These are phyloP conservation scores for Chlorocebus sabaeus DNA, from an alignment of 2,113 vertebrate genomes.

Conservation along the genomic window DNA sequence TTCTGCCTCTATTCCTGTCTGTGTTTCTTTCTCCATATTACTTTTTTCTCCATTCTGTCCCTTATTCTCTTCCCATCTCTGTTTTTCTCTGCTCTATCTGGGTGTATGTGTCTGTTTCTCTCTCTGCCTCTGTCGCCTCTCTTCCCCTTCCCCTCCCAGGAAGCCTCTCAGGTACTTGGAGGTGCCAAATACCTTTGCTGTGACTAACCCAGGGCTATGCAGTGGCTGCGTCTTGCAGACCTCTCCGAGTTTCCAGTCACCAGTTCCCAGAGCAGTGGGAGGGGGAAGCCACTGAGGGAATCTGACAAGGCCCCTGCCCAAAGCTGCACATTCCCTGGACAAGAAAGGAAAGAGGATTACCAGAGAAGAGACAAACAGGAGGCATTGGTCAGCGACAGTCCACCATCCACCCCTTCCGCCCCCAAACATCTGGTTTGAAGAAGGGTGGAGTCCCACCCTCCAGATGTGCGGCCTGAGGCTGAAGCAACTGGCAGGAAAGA, in stretches of 20 bases:
- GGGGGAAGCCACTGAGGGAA: not conserved
- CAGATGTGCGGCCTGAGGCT: constrained; percentile 69
- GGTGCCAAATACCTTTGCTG: not conserved
- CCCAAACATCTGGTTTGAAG: constrained; percentile 75
- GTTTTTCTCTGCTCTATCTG: not conserved
- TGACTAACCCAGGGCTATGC: not conserved
- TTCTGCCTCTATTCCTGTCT: not conserved
- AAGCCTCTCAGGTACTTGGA: not conserved
- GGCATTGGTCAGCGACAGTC: constrained; percentile 32
- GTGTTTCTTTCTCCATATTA: not conserved
- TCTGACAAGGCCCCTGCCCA: not conserved
- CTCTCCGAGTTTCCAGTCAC: not conserved
- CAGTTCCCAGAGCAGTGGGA: not conserved
- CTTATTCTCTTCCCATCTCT: not conserved
- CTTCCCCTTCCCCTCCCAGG: not conserved
- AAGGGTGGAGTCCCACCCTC: constrained; percentile 69
- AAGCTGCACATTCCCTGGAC: not conserved
- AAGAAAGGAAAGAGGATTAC: not conserved
- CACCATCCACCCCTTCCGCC: constrained; percentile 44
- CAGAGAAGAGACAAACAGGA: constrained; percentile 21
- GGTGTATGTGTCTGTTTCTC: not conserved
- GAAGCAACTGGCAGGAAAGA: constrained; percentile 67
- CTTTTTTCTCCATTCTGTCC: not conserved
- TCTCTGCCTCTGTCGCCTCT: not conserved
- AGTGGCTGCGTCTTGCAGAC: not conserved